A percentile compares a stretch with the other conserved stretches of the same genome.
Conservation (phyloP, 2,797 vertebrate species). For the Rhinophrynus dorsalis region DNA sequence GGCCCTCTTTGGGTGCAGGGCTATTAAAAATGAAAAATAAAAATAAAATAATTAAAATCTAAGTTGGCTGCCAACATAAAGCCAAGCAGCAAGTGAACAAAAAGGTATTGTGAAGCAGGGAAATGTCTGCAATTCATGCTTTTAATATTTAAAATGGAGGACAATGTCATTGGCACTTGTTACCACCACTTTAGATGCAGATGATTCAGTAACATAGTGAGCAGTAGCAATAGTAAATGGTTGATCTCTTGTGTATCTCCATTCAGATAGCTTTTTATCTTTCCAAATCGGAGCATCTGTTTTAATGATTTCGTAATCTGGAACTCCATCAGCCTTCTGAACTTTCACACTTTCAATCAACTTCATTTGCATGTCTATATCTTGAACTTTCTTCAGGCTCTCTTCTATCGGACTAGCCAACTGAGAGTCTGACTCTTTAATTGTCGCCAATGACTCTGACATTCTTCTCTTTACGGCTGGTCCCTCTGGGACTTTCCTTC, state of each 20-base stretch:
- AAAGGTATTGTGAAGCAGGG: constrained; percentile 66
- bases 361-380: constrained; percentile 49
- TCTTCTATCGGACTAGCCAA: constrained; percentile 69
- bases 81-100: constrained; percentile 66
- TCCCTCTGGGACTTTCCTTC: constrained; percentile 56
- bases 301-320: constrained; percentile 61
- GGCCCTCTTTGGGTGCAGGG: constrained; percentile 52
- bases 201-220: constrained; percentile 74
- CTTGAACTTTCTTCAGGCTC: constrained; percentile 51
- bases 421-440: constrained; percentile 79
- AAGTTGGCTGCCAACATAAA: constrained; percentile 70
- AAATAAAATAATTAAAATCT: constrained; percentile 66
- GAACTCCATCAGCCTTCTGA: constrained; percentile 53
- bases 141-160: constrained; percentile 64
- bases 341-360: constrained; percentile 41
- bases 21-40: constrained; percentile 53
- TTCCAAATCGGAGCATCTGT: constrained; percentile 60
- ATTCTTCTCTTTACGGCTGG: constrained; percentile 60
- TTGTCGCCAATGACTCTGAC: constrained; percentile 77
- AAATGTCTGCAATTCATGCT: constrained; percentile 70
- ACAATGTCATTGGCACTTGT: constrained; percentile 71
- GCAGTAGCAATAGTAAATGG: constrained; percentile 68
- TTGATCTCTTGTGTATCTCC: constrained; percentile 71
- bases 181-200: constrained; percentile 85
- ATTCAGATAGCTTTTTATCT: constrained; percentile 73